Conservation (phyloP, 2,113 vertebrate genomes). For the Talpa occidentalis region DNA sequence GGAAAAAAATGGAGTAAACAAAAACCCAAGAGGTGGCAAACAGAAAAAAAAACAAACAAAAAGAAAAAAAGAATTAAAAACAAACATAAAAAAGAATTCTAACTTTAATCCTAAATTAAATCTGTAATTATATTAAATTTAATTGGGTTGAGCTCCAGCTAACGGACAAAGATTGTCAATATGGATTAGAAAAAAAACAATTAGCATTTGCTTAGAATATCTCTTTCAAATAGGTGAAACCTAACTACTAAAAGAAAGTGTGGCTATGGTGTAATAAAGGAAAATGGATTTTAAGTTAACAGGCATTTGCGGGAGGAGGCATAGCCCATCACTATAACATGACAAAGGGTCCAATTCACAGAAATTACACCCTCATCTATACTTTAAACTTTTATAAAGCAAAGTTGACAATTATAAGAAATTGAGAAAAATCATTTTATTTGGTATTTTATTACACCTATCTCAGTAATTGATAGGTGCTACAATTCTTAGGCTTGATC, state of each 20-base stretch:
- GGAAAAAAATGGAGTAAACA: not conserved
- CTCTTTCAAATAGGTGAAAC: not conserved
- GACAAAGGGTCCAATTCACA: not conserved
- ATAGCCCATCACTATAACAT: not conserved
- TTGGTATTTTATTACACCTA: not conserved
- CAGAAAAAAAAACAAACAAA: not conserved
- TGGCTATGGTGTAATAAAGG: not conserved
- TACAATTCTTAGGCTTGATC: not conserved
- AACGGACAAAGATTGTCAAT: not conserved
- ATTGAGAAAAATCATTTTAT: slow-evolving; percentile 16
- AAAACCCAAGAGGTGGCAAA: not conserved
- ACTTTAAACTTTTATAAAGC: slow-evolving; percentile 5
- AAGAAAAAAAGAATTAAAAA: not conserved
- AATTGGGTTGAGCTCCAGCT: not conserved
- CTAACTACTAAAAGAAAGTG: not conserved
- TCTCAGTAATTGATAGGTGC: not conserved
- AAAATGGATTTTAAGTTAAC: slow-evolving; percentile 14
- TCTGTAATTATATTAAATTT: not conserved
- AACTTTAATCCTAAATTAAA: slow-evolving; percentile 2
- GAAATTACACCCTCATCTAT: not conserved
- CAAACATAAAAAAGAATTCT: not conserved
- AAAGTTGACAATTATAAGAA: slow-evolving; percentile 28
- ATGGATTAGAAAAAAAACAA: not conserved
- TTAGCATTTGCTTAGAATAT: not conserved
- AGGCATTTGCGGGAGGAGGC: not conserved